phyloP scores from a whole-genome alignment of 2,888 invertebrate species.

The Spodoptera picta region DNA sequence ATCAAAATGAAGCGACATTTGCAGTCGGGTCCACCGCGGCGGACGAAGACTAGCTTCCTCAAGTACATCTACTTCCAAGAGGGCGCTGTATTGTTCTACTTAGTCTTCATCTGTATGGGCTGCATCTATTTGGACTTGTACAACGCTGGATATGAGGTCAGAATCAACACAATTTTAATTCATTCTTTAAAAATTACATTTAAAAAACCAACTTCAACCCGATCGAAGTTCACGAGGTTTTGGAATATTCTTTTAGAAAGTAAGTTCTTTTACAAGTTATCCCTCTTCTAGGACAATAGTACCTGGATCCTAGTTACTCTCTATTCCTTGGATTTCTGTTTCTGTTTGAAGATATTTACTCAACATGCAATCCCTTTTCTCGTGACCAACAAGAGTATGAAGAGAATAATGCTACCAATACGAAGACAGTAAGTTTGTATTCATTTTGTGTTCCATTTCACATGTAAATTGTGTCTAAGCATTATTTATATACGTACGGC shows the following conservation, averaged over 20 bases:
- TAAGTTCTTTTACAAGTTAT: too few species aligned
- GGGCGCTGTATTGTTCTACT: slow-evolving; percentile 63
- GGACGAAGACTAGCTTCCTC: slow-evolving; percentile 49
- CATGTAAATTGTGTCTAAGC: too few species aligned
- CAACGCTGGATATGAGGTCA: slow-evolving; percentile 73
- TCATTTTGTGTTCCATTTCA: too few species aligned
- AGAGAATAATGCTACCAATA: slow-evolving; percentile 54
- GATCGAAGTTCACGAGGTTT: too few species aligned
- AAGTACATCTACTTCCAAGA: slow-evolving; percentile 64
- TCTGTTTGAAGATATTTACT: slow-evolving; percentile 70
- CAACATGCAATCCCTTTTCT: slow-evolving; percentile 64
- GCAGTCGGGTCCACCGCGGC: slow-evolving; percentile 26
- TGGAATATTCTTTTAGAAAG: too few species aligned
- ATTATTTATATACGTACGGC: too few species aligned
- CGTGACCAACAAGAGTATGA: slow-evolving; percentile 48
- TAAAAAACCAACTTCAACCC: too few species aligned
- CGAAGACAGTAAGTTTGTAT: slow-evolving; percentile 61
- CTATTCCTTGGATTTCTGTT: slow-evolving; percentile 72
- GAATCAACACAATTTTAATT: too few species aligned
- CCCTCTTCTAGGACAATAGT: slow-evolving; percentile 62
- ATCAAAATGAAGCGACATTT: slow-evolving; percentile 37
- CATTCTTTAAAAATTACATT: too few species aligned
- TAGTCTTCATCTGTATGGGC: slow-evolving; percentile 67
- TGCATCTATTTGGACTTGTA: slow-evolving; percentile 74
- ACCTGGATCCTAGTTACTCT: slow-evolving; percentile 60